Evolutionary conservation across 2,888 invertebrate species (phyloP).

Genomic region (Furcula furcula): DNA sequence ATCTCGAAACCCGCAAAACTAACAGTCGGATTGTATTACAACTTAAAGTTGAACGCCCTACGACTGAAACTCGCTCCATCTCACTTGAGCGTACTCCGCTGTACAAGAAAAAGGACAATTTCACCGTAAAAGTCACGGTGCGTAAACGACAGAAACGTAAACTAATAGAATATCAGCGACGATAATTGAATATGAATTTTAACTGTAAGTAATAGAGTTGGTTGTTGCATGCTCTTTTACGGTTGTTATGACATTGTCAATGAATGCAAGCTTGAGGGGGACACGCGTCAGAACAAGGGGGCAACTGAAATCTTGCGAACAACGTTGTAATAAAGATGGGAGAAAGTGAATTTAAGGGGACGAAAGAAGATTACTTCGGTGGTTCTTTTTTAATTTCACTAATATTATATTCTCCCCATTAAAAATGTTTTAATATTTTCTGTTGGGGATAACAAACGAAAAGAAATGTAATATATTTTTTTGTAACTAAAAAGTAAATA

Average conservation of each 20-base stretch:
- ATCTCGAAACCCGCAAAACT: conserved; percentile 46
- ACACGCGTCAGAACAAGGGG: conserved; percentile 69
- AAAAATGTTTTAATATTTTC: conserved; percentile 28
- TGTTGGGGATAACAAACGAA: conserved; percentile 1
- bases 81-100: conserved; percentile 66
- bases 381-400: conserved; percentile 78
- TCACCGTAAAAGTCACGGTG: conserved; percentile 55
- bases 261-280: conserved; percentile 65
- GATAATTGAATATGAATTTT: conserved; percentile 66
- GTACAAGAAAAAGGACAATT: conserved; percentile 72
- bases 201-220: conserved; percentile 56
- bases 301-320: conserved; percentile 82
- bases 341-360: conserved; percentile 85
- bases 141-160: conserved; percentile 18
- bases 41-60: conserved; percentile 64
- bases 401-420: conserved; percentile 59
- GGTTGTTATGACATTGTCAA: conserved; percentile 65
- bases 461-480: background rate
- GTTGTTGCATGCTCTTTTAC: conserved; percentile 47
- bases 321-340: conserved; percentile 83
- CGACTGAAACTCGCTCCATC: conserved; percentile 67
- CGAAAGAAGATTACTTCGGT: conserved; percentile 76
- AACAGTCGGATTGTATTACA: conserved; percentile 52
- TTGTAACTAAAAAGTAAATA: background rate
- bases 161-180: conserved; percentile 17